Conservation (phyloP, 2,113 vertebrate genomes). For the Hypanus sabinus region DNA sequence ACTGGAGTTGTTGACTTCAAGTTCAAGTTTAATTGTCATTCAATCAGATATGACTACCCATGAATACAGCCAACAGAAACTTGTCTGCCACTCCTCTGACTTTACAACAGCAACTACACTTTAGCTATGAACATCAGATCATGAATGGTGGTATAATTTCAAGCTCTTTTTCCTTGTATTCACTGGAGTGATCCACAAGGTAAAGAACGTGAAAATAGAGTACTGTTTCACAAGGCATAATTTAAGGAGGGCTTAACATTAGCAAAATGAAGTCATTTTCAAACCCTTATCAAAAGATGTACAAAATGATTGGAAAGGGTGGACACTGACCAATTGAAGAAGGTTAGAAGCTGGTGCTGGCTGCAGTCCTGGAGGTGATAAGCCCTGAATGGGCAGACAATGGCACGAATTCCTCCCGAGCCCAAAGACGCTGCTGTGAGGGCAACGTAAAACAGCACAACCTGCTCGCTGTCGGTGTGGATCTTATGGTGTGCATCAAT, state of each 20-base stretch:
- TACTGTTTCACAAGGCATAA: neutral
- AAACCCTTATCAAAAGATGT: neutral
- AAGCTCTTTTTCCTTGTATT: neutral
- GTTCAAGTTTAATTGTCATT: no score
- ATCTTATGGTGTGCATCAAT: conserved; percentile 60
- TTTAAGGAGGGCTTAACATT: no score
- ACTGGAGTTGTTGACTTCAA: no score
- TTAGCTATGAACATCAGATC: neutral
- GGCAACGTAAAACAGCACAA: conserved; percentile 67
- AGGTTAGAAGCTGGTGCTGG: conserved; percentile 64
- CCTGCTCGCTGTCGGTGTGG: conserved; percentile 61
- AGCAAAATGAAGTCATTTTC: neutral
- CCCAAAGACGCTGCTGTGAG: conserved; percentile 70
- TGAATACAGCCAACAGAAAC: neutral
- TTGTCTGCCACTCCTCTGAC: neutral
- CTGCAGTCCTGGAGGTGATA: conserved; percentile 62
- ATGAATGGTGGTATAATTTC: neutral
- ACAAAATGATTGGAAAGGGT: neutral
- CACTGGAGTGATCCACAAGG: neutral
- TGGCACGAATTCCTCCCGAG: conserved; percentile 72
- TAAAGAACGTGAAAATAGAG: neutral
- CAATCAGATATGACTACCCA: no score
- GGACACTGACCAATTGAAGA: conserved; percentile 77
- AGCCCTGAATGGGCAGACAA: conserved; percentile 69
- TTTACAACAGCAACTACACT: neutral